A percentile compares a stretch with the other conserved stretches of the same genome.
Evolutionary conservation across 2,113 vertebrate genomes (phyloP).

Genomic region (Melanotaenia duboulayi): DNA sequence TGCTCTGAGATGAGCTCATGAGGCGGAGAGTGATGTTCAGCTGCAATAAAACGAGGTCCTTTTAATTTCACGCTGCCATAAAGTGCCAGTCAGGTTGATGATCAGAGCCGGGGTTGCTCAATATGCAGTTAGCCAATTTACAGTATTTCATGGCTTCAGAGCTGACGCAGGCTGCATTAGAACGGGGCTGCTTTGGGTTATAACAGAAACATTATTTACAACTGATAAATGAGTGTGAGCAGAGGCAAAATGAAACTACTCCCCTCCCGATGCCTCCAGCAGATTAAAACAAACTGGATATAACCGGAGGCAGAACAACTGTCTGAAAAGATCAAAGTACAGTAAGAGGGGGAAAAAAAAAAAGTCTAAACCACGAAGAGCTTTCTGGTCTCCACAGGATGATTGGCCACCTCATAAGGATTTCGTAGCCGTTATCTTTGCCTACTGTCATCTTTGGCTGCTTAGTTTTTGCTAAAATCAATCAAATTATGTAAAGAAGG

Average conservation of each 20-base stretch:
- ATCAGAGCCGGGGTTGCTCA: slow-evolving; percentile 17
- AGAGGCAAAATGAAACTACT: background rate
- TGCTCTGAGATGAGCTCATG: background rate
- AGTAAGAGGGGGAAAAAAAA: no score
- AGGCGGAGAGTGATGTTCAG: slow-evolving; percentile 35
- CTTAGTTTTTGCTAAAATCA: no score
- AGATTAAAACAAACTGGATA: background rate
- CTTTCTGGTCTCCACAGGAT: no score
- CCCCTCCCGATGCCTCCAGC: background rate
- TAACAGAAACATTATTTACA: slow-evolving; percentile 11
- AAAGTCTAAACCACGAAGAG: no score
- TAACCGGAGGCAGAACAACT: no score
- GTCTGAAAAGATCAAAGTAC: no score
- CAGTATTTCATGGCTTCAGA: slow-evolving; percentile 38
- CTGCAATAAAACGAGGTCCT: slow-evolving; percentile 51
- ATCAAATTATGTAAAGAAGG: no score
- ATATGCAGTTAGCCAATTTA: slow-evolving; percentile 28
- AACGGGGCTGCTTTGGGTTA: slow-evolving; percentile 21
- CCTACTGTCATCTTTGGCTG: no score
- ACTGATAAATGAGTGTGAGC: slow-evolving; percentile 9
- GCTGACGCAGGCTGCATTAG: slow-evolving; percentile 6
- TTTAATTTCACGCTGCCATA: slow-evolving; percentile 70
- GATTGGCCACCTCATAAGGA: no score
- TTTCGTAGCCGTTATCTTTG: no score
- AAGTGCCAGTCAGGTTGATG: slow-evolving; percentile 59